Evolutionary conservation across 1,140 invertebrate species (phyloP).

Genomic region (Chelonus insularis): DNA sequence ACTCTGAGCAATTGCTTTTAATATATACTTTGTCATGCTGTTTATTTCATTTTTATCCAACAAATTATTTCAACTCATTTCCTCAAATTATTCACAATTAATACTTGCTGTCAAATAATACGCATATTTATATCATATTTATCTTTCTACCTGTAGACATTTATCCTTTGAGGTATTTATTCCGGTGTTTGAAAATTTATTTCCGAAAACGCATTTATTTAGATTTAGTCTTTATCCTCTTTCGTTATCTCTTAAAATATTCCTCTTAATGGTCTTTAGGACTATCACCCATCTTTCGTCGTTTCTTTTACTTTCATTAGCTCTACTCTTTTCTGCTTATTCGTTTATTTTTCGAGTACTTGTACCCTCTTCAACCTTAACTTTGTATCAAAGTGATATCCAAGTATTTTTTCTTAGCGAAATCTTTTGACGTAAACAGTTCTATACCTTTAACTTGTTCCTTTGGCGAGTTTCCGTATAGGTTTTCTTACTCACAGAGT

Average conservation of each 20-base stretch:
- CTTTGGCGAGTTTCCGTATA: background rate
- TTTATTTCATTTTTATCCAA: too few species aligned
- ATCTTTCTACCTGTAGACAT: too few species aligned
- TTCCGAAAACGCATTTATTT: too few species aligned
- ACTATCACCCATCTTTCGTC: conserved; percentile 15
- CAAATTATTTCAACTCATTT: too few species aligned
- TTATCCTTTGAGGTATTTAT: too few species aligned
- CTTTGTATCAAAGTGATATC: conserved; percentile 17
- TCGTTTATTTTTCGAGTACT: background rate
- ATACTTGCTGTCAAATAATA: too few species aligned
- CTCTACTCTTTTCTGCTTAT: background rate
- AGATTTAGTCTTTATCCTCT: conserved; percentile 1
- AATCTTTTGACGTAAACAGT: conserved; percentile 17
- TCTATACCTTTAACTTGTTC: conserved; percentile 4
- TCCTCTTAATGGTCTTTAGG: conserved; percentile 18
- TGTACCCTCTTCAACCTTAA: background rate
- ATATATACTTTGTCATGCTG: too few species aligned
- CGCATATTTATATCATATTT: too few species aligned
- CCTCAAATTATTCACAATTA: too few species aligned
- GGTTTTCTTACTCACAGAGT: background rate
- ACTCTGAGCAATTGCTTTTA: too few species aligned
- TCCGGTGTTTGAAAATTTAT: too few species aligned
- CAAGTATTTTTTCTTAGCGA: conserved; percentile 11
- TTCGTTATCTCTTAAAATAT: conserved; percentile 11
- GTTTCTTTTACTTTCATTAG: conserved; percentile 13